phyloP scores from a whole-genome alignment of 2,888 invertebrate genomes.

The Catocala fraxini region DNA sequence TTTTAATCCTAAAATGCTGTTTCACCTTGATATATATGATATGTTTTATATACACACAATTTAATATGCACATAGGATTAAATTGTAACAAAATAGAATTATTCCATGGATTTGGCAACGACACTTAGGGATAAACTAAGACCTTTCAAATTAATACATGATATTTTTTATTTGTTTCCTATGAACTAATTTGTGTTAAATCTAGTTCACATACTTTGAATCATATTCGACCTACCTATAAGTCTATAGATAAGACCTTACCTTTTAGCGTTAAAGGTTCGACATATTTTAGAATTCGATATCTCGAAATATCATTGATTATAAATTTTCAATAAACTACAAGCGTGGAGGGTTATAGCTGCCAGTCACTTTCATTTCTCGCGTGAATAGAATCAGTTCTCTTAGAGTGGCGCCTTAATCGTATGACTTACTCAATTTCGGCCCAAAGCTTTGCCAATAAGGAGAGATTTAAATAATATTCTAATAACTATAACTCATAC shows the following conservation, averaged over 20 bases:
- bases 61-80: too few species aligned
- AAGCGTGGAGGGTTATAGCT: conserved; percentile 50
- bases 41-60: not conserved
- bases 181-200: conserved; percentile 5
- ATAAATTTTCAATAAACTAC: conserved; percentile 42
- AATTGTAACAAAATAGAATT: too few species aligned
- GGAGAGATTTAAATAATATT: conserved; percentile 46
- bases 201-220: conserved; percentile 14
- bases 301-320: conserved; percentile 37
- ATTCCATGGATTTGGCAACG: too few species aligned
- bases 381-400: conserved; percentile 78
- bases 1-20: conserved; percentile 32
- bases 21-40: conserved; percentile 1
- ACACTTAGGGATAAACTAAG: too few species aligned
- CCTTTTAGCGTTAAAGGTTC: conserved; percentile 10
- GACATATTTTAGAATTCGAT: conserved; percentile 30
- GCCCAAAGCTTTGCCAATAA: conserved; percentile 50
- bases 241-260: conserved; percentile 10
- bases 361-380: conserved; percentile 82
- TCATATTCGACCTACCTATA: conserved; percentile 6
- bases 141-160: too few species aligned
- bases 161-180: conserved; percentile 1
- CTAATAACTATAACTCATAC: conserved; percentile 52
- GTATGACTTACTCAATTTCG: conserved; percentile 62
- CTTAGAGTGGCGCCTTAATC: conserved; percentile 57